Base-by-base conservation (phyloP, 2,797 vertebrate genomes). In the Catostomus latipinnis region DNA sequence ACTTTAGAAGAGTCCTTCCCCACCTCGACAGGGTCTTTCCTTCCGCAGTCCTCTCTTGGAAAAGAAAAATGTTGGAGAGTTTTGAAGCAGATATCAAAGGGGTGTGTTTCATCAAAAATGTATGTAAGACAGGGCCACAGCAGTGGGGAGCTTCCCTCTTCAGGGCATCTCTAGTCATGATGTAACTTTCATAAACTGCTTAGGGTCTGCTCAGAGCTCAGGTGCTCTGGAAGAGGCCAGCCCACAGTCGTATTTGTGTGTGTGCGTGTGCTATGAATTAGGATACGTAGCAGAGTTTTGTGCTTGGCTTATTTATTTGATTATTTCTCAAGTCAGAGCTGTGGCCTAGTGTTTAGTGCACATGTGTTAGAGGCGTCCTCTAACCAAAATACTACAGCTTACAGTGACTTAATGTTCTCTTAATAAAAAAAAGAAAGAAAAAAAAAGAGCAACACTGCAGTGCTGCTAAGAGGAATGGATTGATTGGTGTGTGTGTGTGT, bases 121-220 rank as follows among this genome's bases (percentile, higher is more conserved):
- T 57, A 60, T 74, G 22, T 12, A n/a, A 67, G 60, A 74, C 9
- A 22, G 57, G 50, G 34, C 52, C 54, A 52, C 49, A 53, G 73
- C 71, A 46, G 76, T 56, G 8, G 67, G 73, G 78, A 50, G 69
- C 70, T 71, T 78, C 75, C 56, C 6, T 76, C 60, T 52, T 81
- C 22, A 43, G 71, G 67, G 34, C 18, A 8, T 60, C 72, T 83
- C 82, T 83, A 86, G 82, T 85, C 83, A 54, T 74, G 83, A 81
- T 88, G 81, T 68, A 87, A 83, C 85, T 88, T 89, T 90, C 79
- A 87, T 88, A 85, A 88, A 77, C 66, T 70, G 60, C 61, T 80
- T 65, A 49, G 53, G 87, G 79, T 13, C 82, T 22, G 57, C 63
- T 71, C 82, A 52, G 50, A 45, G 71, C 78, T 83, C 48, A 67